Percentiles rank a stretch among this genome's conserved stretches.
These are phyloP conservation scores for Idaea straminata DNA, from an alignment of 2,888 invertebrate species.

Conservation along the genomic window DNA sequence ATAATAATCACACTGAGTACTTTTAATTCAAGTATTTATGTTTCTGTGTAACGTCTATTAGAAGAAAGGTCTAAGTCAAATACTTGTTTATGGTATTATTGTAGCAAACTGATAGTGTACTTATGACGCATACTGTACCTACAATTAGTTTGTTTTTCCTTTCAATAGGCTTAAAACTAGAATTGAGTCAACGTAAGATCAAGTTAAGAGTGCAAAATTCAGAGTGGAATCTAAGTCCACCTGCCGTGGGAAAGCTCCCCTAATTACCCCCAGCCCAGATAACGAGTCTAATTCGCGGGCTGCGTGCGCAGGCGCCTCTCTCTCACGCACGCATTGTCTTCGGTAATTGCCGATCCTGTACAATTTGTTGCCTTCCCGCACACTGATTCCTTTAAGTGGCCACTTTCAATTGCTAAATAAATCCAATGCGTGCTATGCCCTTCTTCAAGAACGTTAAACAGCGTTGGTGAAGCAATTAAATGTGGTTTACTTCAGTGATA, in stretches of 20 bases:
- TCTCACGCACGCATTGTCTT: constrained; percentile 79
- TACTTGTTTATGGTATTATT: too few relatives aligned
- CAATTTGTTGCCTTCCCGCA: constrained; percentile 75
- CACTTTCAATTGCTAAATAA: constrained; percentile 76
- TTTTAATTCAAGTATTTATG: too few relatives aligned
- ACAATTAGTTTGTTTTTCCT: too few relatives aligned
- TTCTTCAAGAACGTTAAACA: constrained; percentile 7
- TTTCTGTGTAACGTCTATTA: too few relatives aligned
- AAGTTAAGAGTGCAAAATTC: too few relatives aligned
- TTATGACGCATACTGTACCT: too few relatives aligned
- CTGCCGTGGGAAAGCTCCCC: constrained; percentile 71
- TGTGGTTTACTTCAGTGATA: neutral
- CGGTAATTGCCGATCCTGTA: constrained; percentile 79
- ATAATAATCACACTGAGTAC: too few relatives aligned
- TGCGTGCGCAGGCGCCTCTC: constrained; percentile 72
- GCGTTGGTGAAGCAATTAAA: constrained; percentile 18
- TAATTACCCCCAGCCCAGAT: constrained; percentile 70
- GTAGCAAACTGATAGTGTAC: too few relatives aligned
- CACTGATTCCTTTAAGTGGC: constrained; percentile 78
- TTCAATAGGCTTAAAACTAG: too few relatives aligned
- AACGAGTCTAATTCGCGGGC: constrained; percentile 78
- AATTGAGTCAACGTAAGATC: too few relatives aligned
- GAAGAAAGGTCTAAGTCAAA: too few relatives aligned
- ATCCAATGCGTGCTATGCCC: constrained; percentile 50
- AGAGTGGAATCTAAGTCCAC: constrained; percentile 11